These are phyloP conservation scores for Ceratitis capitata DNA, from an alignment of 1,140 invertebrate species.

Conservation along the genomic window DNA sequence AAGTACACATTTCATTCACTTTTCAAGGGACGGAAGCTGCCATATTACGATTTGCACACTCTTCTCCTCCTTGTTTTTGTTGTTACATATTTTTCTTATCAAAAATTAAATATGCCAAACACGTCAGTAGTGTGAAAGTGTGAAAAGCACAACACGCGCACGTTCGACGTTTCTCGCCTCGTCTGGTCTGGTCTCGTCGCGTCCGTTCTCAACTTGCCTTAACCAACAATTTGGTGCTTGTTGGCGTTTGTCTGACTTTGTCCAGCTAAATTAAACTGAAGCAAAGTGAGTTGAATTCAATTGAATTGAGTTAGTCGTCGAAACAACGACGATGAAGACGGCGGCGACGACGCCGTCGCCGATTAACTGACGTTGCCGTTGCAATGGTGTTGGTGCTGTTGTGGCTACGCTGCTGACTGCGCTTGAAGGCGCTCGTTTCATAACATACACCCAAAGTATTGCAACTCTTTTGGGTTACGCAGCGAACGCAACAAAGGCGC, in stretches of 20 bases:
- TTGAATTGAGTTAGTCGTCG: slow-evolving; percentile 19
- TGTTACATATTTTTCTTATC: background rate
- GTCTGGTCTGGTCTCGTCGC: background rate
- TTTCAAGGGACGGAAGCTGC: slow-evolving; percentile 36
- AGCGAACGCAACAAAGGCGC: background rate
- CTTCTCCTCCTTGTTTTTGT: slow-evolving; percentile 20
- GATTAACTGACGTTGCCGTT: background rate
- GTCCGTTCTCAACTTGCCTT: slow-evolving; percentile 1
- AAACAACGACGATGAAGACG: background rate
- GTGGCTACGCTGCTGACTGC: too few species aligned
- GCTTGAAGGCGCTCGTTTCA: too few species aligned
- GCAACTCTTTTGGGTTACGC: background rate
- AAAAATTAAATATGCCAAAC: background rate
- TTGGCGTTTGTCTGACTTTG: slow-evolving; percentile 7
- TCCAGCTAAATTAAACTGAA: slow-evolving; percentile 30
- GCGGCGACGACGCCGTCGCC: background rate
- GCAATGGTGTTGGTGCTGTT: background rate
- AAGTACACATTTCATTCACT: background rate
- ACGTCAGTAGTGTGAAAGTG: too few species aligned
- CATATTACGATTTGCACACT: background rate
- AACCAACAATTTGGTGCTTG: background rate
- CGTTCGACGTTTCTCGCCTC: too few species aligned
- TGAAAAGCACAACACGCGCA: slow-evolving; percentile 12
- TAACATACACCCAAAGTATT: too few species aligned
- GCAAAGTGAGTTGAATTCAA: slow-evolving; percentile 20